Evolutionary conservation across 2,113 vertebrate species (phyloP).

Genomic region (Poecilia latipinna): DNA sequence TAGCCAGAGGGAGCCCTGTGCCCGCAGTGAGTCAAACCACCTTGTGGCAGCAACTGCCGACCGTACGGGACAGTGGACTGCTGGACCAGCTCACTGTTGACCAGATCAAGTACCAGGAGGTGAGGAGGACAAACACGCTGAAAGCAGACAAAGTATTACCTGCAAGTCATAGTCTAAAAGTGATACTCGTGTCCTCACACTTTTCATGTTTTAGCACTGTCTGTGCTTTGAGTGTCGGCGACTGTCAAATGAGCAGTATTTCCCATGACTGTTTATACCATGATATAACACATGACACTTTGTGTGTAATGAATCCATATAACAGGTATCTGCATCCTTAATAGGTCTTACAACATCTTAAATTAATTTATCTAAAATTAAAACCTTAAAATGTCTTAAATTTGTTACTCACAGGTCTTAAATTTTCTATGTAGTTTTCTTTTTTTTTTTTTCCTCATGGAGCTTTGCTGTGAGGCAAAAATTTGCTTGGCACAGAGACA

Average conservation of each 20-base stretch:
- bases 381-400: too few relatives aligned
- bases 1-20: conserved; percentile 47
- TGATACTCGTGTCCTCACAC: background rate
- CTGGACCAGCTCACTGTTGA: conserved; percentile 81
- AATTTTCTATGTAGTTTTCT: too few relatives aligned
- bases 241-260: background rate
- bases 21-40: conserved; percentile 72
- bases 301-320: background rate
- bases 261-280: background rate
- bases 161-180: conserved; percentile 20
- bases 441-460: too few relatives aligned
- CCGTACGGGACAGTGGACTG: conserved; percentile 83
- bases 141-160: conserved; percentile 33
- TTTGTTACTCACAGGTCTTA: too few relatives aligned
- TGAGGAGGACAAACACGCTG: conserved; percentile 53
- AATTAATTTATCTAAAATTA: too few relatives aligned
- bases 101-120: conserved; percentile 91
- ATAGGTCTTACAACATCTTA: too few relatives aligned
- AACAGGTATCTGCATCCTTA: too few relatives aligned
- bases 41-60: conserved; percentile 86
- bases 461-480: too few relatives aligned
- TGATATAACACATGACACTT: background rate
- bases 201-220: too few relatives aligned
- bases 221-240: too few relatives aligned
- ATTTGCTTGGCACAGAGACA: too few relatives aligned